Base-by-base conservation (phyloP, 2,888 invertebrate genomes). In the Osmoderma eremita region DNA sequence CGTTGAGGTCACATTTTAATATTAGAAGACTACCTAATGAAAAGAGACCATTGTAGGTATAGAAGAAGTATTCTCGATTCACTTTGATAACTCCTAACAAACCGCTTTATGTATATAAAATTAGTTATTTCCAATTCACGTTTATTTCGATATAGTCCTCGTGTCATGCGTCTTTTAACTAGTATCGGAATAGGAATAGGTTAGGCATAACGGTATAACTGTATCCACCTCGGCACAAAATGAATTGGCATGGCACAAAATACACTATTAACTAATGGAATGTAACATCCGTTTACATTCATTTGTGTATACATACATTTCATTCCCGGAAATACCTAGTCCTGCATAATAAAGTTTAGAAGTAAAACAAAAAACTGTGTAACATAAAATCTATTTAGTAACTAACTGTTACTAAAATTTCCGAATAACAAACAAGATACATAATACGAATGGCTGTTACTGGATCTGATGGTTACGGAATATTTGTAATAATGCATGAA, bases 181-280 rank as follows among this genome's bases (percentile, higher is more conserved):
- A 20, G 58, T 45, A 42, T 42, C 12, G 13, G n/a, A n/a, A n/a
- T n/a, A 18, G 22, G 24, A 58, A 45, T 56, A 56, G 56, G 56
- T 15, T 56, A 22, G 22, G 8, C 22, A 24, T 58, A 58, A 58
- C 58, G 58, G 58, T 58, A 58, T 45, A 45, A 45, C 42, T 45
- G 39, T 42, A 42, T 30, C 30, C 30, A 30, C 5, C 30, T 30
- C 30, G 5, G 30, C 39, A 58, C 42, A 42, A 58, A 58, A 45
- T 41, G 24, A 13, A 58, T 58, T 58, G 30, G 45, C 22, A 56
- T 39, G 13, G 58, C 58, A 39, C 45, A 56, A 41, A 41, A 56
- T 20, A 56, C 13, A 13, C 13, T 56, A n/a, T n/a, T 17, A 41
- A 41, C 22, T 56, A 56, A 56, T 56, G 41, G 39, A 56, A 13